Evolutionary conservation across 2,113 vertebrate species (phyloP).

Genomic region (Callipepla squamata): DNA sequence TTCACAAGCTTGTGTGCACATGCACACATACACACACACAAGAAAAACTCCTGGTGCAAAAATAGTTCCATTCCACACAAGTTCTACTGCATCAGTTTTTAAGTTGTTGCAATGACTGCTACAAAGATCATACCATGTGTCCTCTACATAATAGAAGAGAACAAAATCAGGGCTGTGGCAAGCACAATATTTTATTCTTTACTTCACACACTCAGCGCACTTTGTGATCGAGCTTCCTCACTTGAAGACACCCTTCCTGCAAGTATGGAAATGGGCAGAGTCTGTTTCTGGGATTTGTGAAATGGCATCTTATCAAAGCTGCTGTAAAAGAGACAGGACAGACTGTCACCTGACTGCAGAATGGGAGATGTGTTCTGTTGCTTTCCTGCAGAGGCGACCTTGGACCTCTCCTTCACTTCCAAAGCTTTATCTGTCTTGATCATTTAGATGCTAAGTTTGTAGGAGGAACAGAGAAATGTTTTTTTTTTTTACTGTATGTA

Average conservation of each 20-base stretch:
- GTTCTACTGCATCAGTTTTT: background rate
- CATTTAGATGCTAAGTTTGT: constrained; percentile 36
- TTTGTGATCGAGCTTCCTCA: constrained; percentile 44
- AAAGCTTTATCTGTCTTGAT: constrained; percentile 14
- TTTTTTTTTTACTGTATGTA: constrained; percentile 43
- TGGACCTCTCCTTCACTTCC: constrained; percentile 4
- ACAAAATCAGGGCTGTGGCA: background rate
- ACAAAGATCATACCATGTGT: background rate
- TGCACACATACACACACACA: background rate
- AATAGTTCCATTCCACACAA: background rate
- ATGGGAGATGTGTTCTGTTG: background rate
- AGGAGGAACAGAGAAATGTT: background rate
- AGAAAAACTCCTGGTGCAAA: background rate
- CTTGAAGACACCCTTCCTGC: constrained; percentile 42
- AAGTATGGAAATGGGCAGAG: constrained; percentile 22
- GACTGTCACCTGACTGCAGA: constrained; percentile 29
- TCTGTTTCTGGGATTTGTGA: constrained; percentile 2
- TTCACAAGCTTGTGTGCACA: background rate
- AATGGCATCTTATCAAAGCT: constrained; percentile 1
- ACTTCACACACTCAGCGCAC: constrained; percentile 1
- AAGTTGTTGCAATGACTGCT: background rate
- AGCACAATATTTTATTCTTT: constrained; percentile 24
- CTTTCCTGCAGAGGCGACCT: constrained; percentile 42
- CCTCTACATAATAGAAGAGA: background rate
- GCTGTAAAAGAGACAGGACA: constrained; percentile 5